phyloP scores from a whole-genome alignment of 2,797 vertebrate species.

The Enteromius unitaeniatus region DNA sequence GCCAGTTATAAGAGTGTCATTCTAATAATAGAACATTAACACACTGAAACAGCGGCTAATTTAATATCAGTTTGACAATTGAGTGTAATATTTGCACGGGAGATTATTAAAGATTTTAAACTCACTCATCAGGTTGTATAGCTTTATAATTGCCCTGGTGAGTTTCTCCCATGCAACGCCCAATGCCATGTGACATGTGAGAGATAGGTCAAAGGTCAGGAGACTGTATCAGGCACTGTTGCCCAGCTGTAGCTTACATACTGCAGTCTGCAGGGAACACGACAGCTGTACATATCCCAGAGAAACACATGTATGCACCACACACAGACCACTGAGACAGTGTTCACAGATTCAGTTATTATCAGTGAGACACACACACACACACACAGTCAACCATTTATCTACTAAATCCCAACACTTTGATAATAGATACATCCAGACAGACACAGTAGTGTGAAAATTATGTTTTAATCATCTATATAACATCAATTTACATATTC shows the following conservation, averaged over 20 bases:
- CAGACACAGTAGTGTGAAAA: constrained; percentile 31
- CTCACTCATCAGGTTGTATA: neutral
- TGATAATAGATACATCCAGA: neutral
- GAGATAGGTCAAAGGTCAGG: constrained; percentile 28
- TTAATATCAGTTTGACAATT: neutral
- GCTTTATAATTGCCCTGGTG: constrained; percentile 4
- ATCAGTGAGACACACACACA: neutral
- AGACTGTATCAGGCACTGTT: constrained; percentile 26
- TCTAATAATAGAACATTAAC: neutral
- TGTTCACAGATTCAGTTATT: constrained; percentile 34
- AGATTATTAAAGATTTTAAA: neutral
- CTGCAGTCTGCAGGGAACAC: constrained; percentile 22
- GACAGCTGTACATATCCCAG: constrained; percentile 38
- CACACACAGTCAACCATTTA: neutral
- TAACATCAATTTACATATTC: constrained; percentile 21
- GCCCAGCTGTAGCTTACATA: constrained; percentile 30
- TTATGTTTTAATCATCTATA: constrained; percentile 45
- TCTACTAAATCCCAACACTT: neutral
- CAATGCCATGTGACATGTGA: neutral
- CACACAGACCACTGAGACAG: constrained; percentile 12
- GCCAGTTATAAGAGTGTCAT: neutral
- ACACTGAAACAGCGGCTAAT: neutral
- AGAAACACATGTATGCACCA: constrained; percentile 23
- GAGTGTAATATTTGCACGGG: neutral
- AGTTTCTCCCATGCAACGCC: neutral